Evolutionary conservation across 2,113 vertebrate species (phyloP).

Genomic region (Macrotus californicus): DNA sequence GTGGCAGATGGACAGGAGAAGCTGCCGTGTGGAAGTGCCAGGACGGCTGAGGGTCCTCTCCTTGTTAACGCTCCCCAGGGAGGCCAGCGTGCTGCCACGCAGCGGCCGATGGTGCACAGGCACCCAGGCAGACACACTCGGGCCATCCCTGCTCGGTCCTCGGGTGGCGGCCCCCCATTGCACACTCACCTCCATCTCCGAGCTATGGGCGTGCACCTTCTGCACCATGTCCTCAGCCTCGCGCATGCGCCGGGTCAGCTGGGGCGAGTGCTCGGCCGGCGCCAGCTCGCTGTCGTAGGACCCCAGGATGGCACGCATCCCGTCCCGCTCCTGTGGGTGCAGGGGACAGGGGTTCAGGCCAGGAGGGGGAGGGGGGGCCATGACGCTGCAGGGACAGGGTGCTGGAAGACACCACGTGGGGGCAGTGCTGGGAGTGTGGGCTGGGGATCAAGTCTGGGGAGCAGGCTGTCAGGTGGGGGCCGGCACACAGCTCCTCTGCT

Average conservation of each 20-base stretch:
- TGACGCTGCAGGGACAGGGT: not conserved
- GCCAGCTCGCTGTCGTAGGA: slow-evolving; percentile 93
- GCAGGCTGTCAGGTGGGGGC: not conserved
- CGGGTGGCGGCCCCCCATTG: rapidly evolving
- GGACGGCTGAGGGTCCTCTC: not conserved
- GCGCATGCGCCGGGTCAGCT: slow-evolving; percentile 86
- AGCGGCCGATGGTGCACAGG: no score
- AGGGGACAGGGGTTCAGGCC: slow-evolving; percentile 20
- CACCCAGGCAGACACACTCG: no score
- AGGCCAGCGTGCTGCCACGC: not conserved
- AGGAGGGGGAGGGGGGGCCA: rapidly evolving
- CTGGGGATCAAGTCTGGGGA: not conserved
- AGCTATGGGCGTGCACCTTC: slow-evolving; percentile 86
- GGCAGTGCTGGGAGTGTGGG: rapidly evolving
- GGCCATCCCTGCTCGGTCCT: rapidly evolving
- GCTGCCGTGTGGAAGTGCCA: slow-evolving; percentile 66
- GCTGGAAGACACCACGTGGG: not conserved
- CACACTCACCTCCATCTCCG: slow-evolving; percentile 90
- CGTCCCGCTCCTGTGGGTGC: slow-evolving; percentile 89
- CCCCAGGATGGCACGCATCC: slow-evolving; percentile 93
- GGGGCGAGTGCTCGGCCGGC: slow-evolving; percentile 86
- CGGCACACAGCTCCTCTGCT: not conserved
- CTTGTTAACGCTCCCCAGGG: not conserved
- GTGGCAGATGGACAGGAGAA: slow-evolving; percentile 62
- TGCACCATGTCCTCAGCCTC: slow-evolving; percentile 92